These are phyloP conservation scores for Agrypnia vestita DNA, from an alignment of 1,140 invertebrate genomes.

Conservation along the genomic window DNA sequence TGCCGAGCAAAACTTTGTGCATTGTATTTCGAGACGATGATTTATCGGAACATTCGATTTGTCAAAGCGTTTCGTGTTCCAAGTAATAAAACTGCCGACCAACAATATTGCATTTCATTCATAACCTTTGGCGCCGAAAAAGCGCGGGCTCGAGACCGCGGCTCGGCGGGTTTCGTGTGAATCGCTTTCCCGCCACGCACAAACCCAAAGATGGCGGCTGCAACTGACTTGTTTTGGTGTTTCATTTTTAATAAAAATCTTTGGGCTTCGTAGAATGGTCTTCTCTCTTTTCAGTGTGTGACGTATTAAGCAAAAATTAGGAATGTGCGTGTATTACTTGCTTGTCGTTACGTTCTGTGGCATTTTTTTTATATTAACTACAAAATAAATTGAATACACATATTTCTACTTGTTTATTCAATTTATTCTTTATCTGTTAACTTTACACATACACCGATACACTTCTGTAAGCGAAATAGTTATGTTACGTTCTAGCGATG, in stretches of 20 bases:
- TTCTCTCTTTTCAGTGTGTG: too few species aligned
- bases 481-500: too few species aligned
- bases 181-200: constrained; percentile 44
- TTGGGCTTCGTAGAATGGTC: background rate
- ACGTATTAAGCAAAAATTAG: too few species aligned
- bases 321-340: too few species aligned
- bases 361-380: too few species aligned
- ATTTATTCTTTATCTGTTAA: too few species aligned
- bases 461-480: too few species aligned
- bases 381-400: too few species aligned
- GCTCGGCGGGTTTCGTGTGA: constrained; percentile 42
- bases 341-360: too few species aligned
- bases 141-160: background rate
- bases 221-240: background rate
- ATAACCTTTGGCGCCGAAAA: constrained; percentile 33
- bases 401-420: too few species aligned
- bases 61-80: constrained; percentile 3
- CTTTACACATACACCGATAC: too few species aligned
- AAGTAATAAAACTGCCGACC: constrained; percentile 13
- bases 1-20: background rate
- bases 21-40: background rate
- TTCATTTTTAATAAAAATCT: background rate
- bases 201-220: constrained; percentile 19
- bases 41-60: background rate
- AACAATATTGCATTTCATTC: constrained; percentile 45